phyloP scores from a whole-genome alignment of 23 tunicate genomes.

The Phallusia fumigata region DNA sequence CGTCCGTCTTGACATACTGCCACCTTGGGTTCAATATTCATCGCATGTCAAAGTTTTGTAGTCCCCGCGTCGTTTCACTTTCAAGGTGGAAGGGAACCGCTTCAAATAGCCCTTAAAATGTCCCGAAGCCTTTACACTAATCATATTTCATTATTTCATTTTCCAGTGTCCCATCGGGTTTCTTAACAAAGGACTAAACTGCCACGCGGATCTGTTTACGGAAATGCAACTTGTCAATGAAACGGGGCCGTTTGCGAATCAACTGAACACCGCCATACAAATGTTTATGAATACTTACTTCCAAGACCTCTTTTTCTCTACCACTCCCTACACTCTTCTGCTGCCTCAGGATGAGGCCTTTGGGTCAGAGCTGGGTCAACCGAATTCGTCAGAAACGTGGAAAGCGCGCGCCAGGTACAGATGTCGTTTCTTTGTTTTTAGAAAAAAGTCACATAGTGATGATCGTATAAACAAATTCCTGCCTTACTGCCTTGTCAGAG shows the following conservation, averaged over 20 bases:
- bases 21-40: no score
- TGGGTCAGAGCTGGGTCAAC: conserved; percentile 18
- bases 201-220: conserved; percentile 52
- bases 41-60: no score
- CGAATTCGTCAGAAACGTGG: conserved; percentile 27
- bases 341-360: conserved; percentile 70
- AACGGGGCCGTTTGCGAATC: conserved; percentile 53
- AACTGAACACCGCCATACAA: conserved; percentile 50
- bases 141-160: no score
- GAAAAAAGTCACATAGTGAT: no score
- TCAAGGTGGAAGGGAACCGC: no score
- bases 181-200: conserved; percentile 16
- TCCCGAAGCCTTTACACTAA: no score
- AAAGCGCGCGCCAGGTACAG: conserved; percentile 47
- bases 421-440: no score
- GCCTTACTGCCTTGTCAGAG: no score
- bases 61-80: no score
- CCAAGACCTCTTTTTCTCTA: conserved; percentile 19
- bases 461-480: no score
- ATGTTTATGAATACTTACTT: conserved; percentile 43
- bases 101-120: no score
- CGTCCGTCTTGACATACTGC: no score
- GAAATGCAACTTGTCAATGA: conserved; percentile 49
- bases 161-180: conserved; percentile 68
- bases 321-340: conserved; percentile 30